These are phyloP conservation scores for Microctenopoma stevenorrisi DNA, from an alignment of 2,797 vertebrate genomes.

Conservation along the genomic window DNA sequence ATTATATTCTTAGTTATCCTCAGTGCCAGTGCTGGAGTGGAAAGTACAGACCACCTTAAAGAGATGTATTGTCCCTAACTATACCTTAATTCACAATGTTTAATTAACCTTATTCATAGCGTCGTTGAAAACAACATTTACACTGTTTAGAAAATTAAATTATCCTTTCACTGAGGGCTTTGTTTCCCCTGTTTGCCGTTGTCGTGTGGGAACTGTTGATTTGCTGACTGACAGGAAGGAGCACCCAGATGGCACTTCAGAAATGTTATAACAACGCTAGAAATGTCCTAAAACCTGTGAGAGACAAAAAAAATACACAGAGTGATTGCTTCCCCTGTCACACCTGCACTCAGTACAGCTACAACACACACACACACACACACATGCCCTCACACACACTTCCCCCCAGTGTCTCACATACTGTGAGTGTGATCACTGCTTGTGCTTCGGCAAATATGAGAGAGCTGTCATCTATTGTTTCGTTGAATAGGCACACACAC, in stretches of 20 bases:
- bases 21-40: too few species aligned
- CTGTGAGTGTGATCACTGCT: constrained; percentile 56
- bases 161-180: neutral
- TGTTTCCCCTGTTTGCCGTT: neutral
- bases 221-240: neutral
- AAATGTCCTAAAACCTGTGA: constrained; percentile 21
- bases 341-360: constrained; percentile 33
- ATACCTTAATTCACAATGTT: neutral
- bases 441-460: constrained; percentile 56
- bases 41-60: too few species aligned
- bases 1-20: too few species aligned
- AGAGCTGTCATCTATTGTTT: constrained; percentile 65
- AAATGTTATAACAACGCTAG: neutral
- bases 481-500: constrained; percentile 25
- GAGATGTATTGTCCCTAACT: too few species aligned
- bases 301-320: constrained; percentile 25
- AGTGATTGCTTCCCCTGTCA: constrained; percentile 24
- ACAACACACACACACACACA: constrained; percentile 11
- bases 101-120: neutral
- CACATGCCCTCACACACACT: neutral
- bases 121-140: too few species aligned
- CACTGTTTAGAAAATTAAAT: neutral
- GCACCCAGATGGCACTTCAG: neutral
- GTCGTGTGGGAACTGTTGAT: neutral
- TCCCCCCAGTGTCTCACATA: constrained; percentile 37